Evolutionary conservation across 2,888 invertebrate species (phyloP).

Genomic region (Steinernema carpocapsae): DNA sequence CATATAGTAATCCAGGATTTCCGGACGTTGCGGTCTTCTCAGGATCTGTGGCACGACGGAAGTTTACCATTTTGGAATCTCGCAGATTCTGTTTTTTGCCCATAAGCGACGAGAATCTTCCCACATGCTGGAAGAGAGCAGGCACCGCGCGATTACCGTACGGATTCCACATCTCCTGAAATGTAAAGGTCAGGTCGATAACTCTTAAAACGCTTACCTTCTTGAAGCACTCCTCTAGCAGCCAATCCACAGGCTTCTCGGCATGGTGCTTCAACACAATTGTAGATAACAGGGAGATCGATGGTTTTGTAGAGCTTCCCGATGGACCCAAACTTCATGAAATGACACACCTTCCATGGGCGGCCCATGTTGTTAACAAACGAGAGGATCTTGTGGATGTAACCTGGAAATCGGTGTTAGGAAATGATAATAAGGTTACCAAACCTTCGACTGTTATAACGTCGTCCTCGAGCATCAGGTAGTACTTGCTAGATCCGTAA

Average conservation of each 20-base stretch:
- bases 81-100: conserved; percentile 95
- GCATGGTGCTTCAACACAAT: conserved; percentile 92
- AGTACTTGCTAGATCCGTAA: conserved; percentile 38
- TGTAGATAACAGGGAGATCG: conserved; percentile 83
- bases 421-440: too few species aligned
- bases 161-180: conserved; percentile 25
- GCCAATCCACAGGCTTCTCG: conserved; percentile 96
- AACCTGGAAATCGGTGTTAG: too few species aligned
- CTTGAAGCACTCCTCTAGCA: conserved; percentile 74
- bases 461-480: conserved; percentile 71
- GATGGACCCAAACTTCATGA: conserved; percentile 91
- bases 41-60: not conserved
- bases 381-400: conserved; percentile 40
- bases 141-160: conserved; percentile 75
- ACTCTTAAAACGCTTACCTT: conserved; percentile 29
- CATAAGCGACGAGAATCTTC: conserved; percentile 88
- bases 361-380: conserved; percentile 40
- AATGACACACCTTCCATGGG: conserved; percentile 88
- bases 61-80: conserved; percentile 72
- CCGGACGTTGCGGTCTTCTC: not conserved
- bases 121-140: conserved; percentile 92
- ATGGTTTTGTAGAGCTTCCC: conserved; percentile 85
- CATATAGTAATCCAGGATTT: not conserved
- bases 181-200: not conserved
- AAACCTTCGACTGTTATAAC: conserved; percentile 68